phyloP scores from a whole-genome alignment of 2,797 vertebrate genomes.

The Diceros bicornis region DNA sequence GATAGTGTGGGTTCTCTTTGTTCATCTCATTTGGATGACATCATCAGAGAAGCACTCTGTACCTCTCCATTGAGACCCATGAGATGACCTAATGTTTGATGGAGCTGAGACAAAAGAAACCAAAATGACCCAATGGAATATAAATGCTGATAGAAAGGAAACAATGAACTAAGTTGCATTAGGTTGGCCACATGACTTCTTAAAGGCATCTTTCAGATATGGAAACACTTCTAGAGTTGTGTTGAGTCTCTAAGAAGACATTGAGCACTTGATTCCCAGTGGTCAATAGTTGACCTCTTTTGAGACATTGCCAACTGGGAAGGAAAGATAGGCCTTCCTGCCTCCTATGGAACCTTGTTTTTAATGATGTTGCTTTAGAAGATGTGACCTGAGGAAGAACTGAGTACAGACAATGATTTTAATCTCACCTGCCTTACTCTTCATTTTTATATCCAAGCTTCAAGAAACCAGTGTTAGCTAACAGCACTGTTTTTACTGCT shows the following conservation, averaged over 20 bases:
- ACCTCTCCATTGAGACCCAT: neutral
- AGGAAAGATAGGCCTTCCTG: neutral
- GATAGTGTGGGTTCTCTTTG: neutral
- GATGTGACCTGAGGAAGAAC: neutral
- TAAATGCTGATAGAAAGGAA: neutral
- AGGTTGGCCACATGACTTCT: neutral
- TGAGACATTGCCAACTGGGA: neutral
- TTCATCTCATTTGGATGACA: slow-evolving; percentile 39
- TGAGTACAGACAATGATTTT: neutral
- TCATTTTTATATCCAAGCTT: slow-evolving; percentile 13
- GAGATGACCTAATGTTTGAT: slow-evolving; percentile 30
- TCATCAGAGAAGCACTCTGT: slow-evolving; percentile 3
- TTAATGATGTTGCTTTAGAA: neutral
- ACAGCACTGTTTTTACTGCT: neutral
- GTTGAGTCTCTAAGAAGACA: neutral
- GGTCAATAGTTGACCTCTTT: neutral
- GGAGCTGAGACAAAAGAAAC: slow-evolving; percentile 25
- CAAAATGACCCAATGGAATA: neutral
- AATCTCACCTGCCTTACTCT: neutral
- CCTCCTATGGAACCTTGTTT: neutral
- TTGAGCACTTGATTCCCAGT: neutral
- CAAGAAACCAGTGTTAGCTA: neutral
- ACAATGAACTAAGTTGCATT: neutral
- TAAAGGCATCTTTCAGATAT: neutral
- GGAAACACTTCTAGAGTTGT: neutral